Conservation (phyloP, 2,113 vertebrate species). For the Rhombomys opimus region DNA sequence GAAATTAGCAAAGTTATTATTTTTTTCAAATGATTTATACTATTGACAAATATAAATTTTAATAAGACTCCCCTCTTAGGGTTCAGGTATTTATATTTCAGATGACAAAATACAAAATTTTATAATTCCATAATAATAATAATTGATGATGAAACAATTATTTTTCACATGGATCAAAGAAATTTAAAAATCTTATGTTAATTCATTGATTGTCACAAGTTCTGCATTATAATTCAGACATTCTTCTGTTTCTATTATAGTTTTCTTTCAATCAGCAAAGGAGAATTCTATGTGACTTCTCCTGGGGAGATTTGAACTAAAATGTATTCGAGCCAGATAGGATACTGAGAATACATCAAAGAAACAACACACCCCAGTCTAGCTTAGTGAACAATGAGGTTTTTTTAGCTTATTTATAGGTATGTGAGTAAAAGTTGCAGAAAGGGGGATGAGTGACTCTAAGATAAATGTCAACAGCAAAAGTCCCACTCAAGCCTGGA, state of each 20-base stretch:
- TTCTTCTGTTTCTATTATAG: conserved; percentile 49
- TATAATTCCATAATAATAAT: conserved; percentile 46
- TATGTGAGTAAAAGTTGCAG: neutral
- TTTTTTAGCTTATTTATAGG: neutral
- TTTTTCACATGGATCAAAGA: conserved; percentile 53
- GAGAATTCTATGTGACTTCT: neutral
- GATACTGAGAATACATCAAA: neutral
- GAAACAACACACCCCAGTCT: neutral
- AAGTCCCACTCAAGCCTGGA: too few species aligned
- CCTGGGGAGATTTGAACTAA: too few species aligned
- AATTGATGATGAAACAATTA: neutral
- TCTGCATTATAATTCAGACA: conserved; percentile 7
- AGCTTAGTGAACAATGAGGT: neutral
- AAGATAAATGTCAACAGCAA: too few species aligned
- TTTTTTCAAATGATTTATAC: conserved; percentile 71
- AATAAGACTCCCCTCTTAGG: conserved; percentile 63
- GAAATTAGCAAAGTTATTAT: conserved; percentile 68
- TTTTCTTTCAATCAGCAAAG: conserved; percentile 28
- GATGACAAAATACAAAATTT: conserved; percentile 71
- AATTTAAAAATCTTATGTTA: conserved; percentile 59
- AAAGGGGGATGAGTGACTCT: too few species aligned
- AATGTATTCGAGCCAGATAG: too few species aligned
- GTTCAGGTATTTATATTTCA: conserved; percentile 66
- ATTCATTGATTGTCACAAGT: conserved; percentile 46
- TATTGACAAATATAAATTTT: conserved; percentile 75